Evolutionary conservation across 1,140 invertebrate genomes (phyloP).

Genomic region (Rhyacophila brunnea): DNA sequence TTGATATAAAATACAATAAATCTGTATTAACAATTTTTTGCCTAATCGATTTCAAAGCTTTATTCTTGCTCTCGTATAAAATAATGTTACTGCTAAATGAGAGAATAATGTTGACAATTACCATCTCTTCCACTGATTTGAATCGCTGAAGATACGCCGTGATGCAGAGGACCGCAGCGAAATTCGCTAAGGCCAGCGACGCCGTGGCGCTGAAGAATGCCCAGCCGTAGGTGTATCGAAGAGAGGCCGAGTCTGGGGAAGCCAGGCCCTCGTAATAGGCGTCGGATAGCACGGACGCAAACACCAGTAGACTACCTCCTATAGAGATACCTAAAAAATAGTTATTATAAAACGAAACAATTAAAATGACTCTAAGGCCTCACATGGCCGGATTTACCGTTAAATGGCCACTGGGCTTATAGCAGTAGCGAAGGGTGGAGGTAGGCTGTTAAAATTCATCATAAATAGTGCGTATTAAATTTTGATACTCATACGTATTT

Average conservation of each 20-base stretch:
- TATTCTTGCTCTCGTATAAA: too few relatives aligned
- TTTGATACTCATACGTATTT: too few relatives aligned
- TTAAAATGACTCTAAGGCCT: too few relatives aligned
- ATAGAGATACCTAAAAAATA: constrained; percentile 60
- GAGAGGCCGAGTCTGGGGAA: constrained; percentile 30
- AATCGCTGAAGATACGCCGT: constrained; percentile 64
- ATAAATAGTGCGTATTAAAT: too few relatives aligned
- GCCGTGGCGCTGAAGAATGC: constrained; percentile 67
- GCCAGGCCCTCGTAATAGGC: constrained; percentile 38
- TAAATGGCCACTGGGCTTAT: too few relatives aligned
- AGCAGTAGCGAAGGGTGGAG: too few relatives aligned
- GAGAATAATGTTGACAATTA: too few relatives aligned
- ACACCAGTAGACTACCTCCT: constrained; percentile 62
- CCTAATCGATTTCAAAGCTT: constrained; percentile 6
- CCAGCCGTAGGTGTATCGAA: constrained; percentile 69
- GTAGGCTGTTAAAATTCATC: too few relatives aligned
- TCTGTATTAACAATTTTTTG: not conserved
- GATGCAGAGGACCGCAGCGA: constrained; percentile 64
- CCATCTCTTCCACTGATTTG: constrained; percentile 64
- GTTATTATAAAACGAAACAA: too few relatives aligned
- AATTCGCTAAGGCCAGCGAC: constrained; percentile 65
- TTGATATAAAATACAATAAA: too few relatives aligned
- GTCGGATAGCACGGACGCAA: constrained; percentile 63
- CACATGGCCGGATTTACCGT: too few relatives aligned
- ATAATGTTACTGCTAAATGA: too few relatives aligned